Evolutionary conservation across 1,140 invertebrate genomes (phyloP).

Genomic region (Ectropis grisescens): DNA sequence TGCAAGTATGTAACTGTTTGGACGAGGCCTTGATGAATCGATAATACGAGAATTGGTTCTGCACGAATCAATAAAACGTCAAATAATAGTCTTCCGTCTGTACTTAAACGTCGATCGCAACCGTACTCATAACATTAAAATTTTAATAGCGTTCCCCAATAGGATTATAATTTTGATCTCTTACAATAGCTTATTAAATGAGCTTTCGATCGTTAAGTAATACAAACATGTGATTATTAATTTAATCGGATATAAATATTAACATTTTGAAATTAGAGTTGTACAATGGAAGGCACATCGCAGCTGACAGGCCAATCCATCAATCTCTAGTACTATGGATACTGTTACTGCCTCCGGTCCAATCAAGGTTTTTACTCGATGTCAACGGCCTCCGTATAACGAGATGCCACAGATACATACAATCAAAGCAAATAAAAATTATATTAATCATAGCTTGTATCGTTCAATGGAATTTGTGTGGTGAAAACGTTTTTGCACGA

Average conservation of each 20-base stretch:
- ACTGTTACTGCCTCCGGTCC: conserved; percentile 27
- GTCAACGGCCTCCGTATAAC: conserved; percentile 40
- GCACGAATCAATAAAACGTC: too few species aligned
- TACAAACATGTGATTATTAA: conserved; percentile 33
- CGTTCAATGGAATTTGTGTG: conserved; percentile 22
- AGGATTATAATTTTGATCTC: background rate
- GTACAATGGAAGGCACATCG: conserved; percentile 22
- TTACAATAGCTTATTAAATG: conserved; percentile 5
- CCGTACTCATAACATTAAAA: background rate
- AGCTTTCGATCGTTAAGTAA: conserved; percentile 17
- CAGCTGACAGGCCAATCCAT: conserved; percentile 33
- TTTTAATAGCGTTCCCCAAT: background rate
- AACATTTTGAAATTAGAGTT: conserved; percentile 34
- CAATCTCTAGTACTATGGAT: conserved; percentile 33
- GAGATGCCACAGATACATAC: conserved; percentile 22
- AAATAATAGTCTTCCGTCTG: too few species aligned
- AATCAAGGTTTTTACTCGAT: conserved; percentile 42
- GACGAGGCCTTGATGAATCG: too few species aligned
- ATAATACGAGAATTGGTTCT: too few species aligned
- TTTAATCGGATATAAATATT: conserved; percentile 36
- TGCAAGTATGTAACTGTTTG: too few species aligned
- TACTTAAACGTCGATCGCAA: too few species aligned
- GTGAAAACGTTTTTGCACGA: conserved; percentile 16
- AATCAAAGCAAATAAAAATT: conserved; percentile 50
- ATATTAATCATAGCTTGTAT: conserved; percentile 37